A percentile compares a stretch with the other conserved stretches of the same genome.
phyloP scores from a whole-genome alignment of 2,797 vertebrate species.

The Sebastes reedi region DNA sequence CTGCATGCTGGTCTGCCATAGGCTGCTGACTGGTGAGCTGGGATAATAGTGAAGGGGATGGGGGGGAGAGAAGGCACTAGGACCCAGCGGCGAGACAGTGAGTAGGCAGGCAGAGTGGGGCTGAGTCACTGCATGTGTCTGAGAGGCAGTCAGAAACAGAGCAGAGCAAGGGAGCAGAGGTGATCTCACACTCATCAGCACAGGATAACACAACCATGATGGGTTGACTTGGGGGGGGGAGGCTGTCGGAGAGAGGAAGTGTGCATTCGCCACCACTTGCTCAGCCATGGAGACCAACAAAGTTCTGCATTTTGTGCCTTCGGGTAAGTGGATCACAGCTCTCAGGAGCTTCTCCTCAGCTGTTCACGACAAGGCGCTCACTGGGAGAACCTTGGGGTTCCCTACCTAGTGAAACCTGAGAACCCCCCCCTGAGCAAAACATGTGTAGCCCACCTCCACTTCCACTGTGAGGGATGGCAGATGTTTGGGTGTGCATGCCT shows the following conservation, averaged over 20 bases:
- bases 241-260: slow-evolving; percentile 72
- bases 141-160: slow-evolving; percentile 77
- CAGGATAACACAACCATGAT: slow-evolving; percentile 86
- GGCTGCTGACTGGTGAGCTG: slow-evolving; percentile 46
- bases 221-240: slow-evolving; percentile 80
- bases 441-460: slow-evolving; percentile 68
- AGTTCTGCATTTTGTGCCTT: slow-evolving; percentile 89
- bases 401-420: slow-evolving; percentile 80
- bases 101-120: slow-evolving; percentile 76
- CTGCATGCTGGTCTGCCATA: slow-evolving; percentile 27
- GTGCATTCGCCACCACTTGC: slow-evolving; percentile 67
- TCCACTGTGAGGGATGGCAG: slow-evolving; percentile 49
- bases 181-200: slow-evolving; percentile 84
- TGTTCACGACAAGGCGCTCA: slow-evolving; percentile 50
- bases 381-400: slow-evolving; percentile 78
- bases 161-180: slow-evolving; percentile 78
- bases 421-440: slow-evolving; percentile 69
- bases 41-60: not conserved
- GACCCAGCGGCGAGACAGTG: slow-evolving; percentile 74
- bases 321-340: slow-evolving; percentile 79
- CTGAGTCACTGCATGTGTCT: slow-evolving; percentile 88
- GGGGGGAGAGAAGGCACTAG: slow-evolving; percentile 71
- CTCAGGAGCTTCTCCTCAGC: slow-evolving; percentile 58
- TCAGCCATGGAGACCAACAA: slow-evolving; percentile 86
- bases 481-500: slow-evolving; percentile 57